Conservation (phyloP, 2,113 vertebrate species). For the Tenebrosternarchus preto region DNA sequence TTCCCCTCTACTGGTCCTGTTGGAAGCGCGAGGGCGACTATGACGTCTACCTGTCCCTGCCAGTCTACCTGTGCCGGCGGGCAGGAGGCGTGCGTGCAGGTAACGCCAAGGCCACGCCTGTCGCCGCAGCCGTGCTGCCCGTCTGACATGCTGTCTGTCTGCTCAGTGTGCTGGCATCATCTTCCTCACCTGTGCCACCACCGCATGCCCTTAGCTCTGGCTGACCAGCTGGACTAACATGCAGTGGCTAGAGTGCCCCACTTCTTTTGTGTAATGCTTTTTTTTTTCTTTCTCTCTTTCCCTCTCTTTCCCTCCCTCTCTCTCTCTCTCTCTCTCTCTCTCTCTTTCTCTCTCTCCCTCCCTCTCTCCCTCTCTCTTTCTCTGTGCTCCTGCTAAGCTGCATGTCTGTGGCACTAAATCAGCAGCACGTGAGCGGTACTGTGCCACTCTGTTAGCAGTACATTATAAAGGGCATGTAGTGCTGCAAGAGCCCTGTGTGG, state of each 20-base stretch:
- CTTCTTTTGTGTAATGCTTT: not conserved
- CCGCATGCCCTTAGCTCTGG: slow-evolving; percentile 49
- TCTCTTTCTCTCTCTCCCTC: slow-evolving; percentile 10
- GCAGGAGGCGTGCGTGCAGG: slow-evolving; percentile 79
- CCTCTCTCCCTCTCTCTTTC: not conserved
- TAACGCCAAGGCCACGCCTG: slow-evolving; percentile 61
- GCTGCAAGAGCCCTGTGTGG: slow-evolving; percentile 8
- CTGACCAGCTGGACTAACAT: slow-evolving; percentile 42
- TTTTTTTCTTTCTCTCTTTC: not conserved
- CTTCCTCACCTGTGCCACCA: slow-evolving; percentile 30
- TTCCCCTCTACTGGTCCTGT: slow-evolving; percentile 82
- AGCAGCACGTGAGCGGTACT: not conserved
- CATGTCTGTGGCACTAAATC: slow-evolving; percentile 39
- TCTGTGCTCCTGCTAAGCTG: slow-evolving; percentile 22
- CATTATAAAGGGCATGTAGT: slow-evolving; percentile 32
- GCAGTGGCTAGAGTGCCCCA: slow-evolving; percentile 16
- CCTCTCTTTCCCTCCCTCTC: not conserved
- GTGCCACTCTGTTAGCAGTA: slow-evolving; percentile 30
- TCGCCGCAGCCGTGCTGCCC: slow-evolving; percentile 54
- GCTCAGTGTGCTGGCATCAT: slow-evolving; percentile 49
- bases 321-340: not conserved
- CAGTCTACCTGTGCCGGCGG: slow-evolving; percentile 80
- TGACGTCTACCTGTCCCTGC: slow-evolving; percentile 81
- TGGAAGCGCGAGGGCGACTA: slow-evolving; percentile 82
- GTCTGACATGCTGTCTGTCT: slow-evolving; percentile 55